These are phyloP conservation scores for Hirudo medicinalis DNA, from an alignment of 1,140 invertebrate genomes.

Conservation along the genomic window DNA sequence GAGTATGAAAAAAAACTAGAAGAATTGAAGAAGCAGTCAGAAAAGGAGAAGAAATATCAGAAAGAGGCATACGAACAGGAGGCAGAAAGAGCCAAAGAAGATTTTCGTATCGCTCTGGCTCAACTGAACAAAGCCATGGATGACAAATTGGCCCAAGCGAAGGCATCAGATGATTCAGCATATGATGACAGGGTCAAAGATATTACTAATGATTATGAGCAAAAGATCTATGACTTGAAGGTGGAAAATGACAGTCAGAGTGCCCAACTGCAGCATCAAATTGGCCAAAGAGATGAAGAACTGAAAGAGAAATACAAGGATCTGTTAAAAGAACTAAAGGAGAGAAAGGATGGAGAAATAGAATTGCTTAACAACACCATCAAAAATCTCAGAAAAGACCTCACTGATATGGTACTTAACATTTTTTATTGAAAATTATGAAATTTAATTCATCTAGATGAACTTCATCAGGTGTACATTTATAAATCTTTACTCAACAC, in stretches of 20 bases:
- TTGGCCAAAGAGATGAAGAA: background rate
- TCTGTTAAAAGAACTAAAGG: too few species aligned
- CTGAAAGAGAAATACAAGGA: slow-evolving; percentile 3
- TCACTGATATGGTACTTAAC: background rate
- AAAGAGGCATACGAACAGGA: background rate
- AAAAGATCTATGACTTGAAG: slow-evolving; percentile 6
- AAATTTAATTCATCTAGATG: too few species aligned
- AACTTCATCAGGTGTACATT: too few species aligned
- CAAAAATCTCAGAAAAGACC: background rate
- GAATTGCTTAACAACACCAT: background rate
- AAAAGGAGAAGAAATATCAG: background rate
- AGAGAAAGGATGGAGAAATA: background rate
- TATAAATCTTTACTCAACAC: too few species aligned
- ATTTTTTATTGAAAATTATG: background rate
- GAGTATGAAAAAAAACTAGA: slow-evolving; percentile 6
- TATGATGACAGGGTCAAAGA: background rate
- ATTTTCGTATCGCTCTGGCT: background rate
- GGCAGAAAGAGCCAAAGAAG: background rate
- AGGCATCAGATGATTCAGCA: background rate
- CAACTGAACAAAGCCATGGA: background rate
- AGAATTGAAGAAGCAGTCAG: background rate
- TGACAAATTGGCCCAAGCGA: background rate
- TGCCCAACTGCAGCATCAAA: background rate
- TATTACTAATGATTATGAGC: background rate
- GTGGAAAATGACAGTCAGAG: background rate